These are phyloP conservation scores for Vesta saturnalis DNA, from an alignment of 2,888 invertebrate genomes.

Conservation along the genomic window DNA sequence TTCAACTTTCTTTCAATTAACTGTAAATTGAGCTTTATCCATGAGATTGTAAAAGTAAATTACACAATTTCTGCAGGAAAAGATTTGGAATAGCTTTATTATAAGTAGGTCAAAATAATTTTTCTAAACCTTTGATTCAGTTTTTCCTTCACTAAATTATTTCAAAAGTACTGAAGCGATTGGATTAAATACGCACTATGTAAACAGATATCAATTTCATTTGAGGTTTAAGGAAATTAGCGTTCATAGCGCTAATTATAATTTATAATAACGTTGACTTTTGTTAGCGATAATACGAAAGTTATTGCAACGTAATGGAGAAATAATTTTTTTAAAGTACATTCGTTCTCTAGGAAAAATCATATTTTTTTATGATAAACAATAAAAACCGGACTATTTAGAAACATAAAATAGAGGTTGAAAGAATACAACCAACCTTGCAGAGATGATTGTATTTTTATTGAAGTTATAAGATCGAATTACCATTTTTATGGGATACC, in stretches of 20 bases:
- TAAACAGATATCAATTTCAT: too few relatives aligned
- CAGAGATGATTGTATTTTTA: slow-evolving; percentile 13
- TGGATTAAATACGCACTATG: too few relatives aligned
- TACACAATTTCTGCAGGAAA: not conserved
- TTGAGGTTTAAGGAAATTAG: too few relatives aligned
- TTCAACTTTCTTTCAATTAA: not conserved
- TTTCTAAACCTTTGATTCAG: not conserved
- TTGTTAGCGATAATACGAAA: not conserved
- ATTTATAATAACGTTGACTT: too few relatives aligned
- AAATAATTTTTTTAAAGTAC: not conserved
- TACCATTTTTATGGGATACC: slow-evolving; percentile 12
- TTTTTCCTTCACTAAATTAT: too few relatives aligned
- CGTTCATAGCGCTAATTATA: too few relatives aligned
- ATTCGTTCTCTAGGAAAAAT: too few relatives aligned
- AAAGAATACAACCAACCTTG: slow-evolving; percentile 8
- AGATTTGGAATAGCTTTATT: not conserved
- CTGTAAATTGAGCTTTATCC: not conserved
- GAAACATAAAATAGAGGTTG: slow-evolving; percentile 12
- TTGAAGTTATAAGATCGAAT: slow-evolving; percentile 15
- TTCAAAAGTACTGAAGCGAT: too few relatives aligned
- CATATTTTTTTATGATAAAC: not conserved
- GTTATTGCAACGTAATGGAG: not conserved
- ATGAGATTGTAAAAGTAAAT: slow-evolving; percentile 1
- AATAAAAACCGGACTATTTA: slow-evolving; percentile 6
- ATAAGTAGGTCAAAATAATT: not conserved